Base-by-base conservation (phyloP, 2,113 vertebrate genomes). In the Elgaria multicarinata region DNA sequence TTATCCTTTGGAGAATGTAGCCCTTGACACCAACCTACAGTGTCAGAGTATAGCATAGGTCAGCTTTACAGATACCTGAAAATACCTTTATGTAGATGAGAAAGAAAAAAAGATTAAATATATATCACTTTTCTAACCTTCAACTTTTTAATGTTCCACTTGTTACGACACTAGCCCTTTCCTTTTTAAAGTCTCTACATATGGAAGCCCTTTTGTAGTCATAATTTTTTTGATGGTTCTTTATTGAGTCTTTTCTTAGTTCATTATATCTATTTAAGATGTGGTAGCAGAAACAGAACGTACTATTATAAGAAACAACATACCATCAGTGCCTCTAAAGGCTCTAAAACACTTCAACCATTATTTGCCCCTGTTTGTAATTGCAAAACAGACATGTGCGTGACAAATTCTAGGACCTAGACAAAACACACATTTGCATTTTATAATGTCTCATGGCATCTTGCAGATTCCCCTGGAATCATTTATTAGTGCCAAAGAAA, bases 231-330 rank as follows among this genome's bases (percentile, higher is more conserved):
- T 88, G n/a, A n/a, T 89, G 76, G 72, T 8, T 64, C 0, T 0
- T 87, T 93, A 77, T 86, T 74, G 1, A 1, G 1, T 1, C 16
- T 55, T 39, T 88, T 69, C 64, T 67, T 55, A 53, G 78, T 83
- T 66, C 7, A 24, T 12, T 85, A 14, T 36, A 87, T 44, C 26
- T 44, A 86, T 39, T 55, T 86, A 86, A 90, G 91, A 91, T 44
- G 10, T 31, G 71, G 1, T 89, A 64, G 90, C 12, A 91, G 72
- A 93, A 93, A n/a, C 13, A 6, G 77, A 69, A 10, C 28, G 67
- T 75, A 55, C 9, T 90, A 64, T 81, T 80, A 28, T 84, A 82
- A 86, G 69, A 53, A 86, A 42, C 46, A 44, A 69, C 90, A 86
- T 62, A 66, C 13, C 13, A 3, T 85, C 2, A 83, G 88, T 78